A percentile compares a stretch with the other conserved stretches of the same genome.
Conservation (phyloP, 2,113 vertebrate species). For the Aleadryas rufinucha region DNA sequence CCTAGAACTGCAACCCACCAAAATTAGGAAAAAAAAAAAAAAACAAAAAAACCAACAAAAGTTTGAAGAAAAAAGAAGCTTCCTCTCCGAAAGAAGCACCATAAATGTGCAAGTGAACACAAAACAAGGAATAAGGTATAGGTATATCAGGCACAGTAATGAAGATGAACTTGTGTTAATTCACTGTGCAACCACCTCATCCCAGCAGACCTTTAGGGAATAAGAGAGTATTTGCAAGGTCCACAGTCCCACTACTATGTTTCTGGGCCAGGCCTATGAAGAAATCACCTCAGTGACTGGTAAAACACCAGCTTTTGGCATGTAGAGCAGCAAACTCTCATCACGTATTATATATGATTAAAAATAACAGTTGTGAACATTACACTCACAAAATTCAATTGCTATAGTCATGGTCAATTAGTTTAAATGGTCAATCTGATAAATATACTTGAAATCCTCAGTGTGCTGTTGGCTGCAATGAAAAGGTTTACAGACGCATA, state of each 20-base stretch:
- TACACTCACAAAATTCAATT: not conserved
- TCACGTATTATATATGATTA: not conserved
- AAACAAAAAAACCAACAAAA: fast-evolving
- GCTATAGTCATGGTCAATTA: not conserved
- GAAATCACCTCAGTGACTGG: not conserved
- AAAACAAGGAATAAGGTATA: not conserved
- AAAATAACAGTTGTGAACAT: not conserved
- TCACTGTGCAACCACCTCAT: not conserved
- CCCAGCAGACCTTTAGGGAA: not conserved
- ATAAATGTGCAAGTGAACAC: not conserved
- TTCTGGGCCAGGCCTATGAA: not conserved
- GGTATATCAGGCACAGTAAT: not conserved
- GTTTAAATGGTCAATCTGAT: not conserved
- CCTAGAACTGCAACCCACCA: not conserved
- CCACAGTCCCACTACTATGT: no score
- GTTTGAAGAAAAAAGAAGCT: not conserved
- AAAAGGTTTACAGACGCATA: not conserved
- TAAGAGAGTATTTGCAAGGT: not conserved
- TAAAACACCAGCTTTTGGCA: not conserved
- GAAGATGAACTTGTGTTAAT: not conserved
- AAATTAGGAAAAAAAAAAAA: not conserved
- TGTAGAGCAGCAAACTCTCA: not conserved
- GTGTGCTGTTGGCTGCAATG: not conserved
- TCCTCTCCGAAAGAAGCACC: not conserved
- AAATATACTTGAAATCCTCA: not conserved